Conservation (phyloP, 2,113 vertebrate genomes). For the Takifugu bimaculatus region DNA sequence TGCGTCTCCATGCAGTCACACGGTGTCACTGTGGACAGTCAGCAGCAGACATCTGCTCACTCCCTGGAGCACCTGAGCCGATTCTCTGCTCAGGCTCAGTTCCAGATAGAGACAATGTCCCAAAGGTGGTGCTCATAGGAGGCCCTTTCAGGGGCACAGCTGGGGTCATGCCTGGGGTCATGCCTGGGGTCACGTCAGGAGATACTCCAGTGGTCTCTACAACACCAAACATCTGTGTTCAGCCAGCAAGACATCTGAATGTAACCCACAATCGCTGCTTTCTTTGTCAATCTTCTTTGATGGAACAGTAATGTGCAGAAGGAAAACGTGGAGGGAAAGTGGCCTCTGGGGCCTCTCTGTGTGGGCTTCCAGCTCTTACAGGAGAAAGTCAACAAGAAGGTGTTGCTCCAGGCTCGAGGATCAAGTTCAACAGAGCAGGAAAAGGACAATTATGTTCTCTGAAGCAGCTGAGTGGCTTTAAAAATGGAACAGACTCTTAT, state of each 20-base stretch:
- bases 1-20: conserved; percentile 44
- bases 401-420: conserved; percentile 52
- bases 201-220: too few species aligned
- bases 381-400: conserved; percentile 30
- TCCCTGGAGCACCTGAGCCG: conserved; percentile 56
- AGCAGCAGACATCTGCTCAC: conserved; percentile 57
- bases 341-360: conserved; percentile 38
- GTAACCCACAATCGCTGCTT: too few species aligned
- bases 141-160: too few species aligned
- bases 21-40: conserved; percentile 80
- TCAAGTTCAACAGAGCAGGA: conserved; percentile 64
- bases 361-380: conserved; percentile 16
- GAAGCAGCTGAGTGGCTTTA: conserved; percentile 19
- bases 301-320: background rate
- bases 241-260: too few species aligned
- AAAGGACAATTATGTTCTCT: conserved; percentile 58
- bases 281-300: background rate
- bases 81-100: conserved; percentile 26
- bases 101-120: conserved; percentile 9
- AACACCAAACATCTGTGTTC: too few species aligned
- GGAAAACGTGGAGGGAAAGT: conserved; percentile 19
- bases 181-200: too few species aligned
- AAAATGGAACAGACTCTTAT: conserved; percentile 13
- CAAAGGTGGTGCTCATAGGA: background rate
- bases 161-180: too few species aligned